These are phyloP conservation scores for Teleiodes luculella DNA, from an alignment of 2,888 invertebrate genomes.

Conservation along the genomic window DNA sequence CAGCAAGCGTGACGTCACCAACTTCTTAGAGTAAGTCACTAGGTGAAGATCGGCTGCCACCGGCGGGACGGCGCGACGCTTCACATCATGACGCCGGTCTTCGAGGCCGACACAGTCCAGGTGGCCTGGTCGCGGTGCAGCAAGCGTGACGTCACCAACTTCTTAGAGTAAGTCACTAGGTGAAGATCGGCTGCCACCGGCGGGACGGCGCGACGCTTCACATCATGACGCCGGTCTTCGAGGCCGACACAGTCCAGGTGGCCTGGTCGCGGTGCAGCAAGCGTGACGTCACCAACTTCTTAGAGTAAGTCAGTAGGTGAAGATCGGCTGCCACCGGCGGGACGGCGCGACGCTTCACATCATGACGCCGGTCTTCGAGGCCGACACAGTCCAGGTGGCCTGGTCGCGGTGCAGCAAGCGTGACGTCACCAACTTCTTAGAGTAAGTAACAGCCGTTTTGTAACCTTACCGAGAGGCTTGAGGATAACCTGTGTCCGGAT, in stretches of 20 bases:
- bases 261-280: too few species aligned
- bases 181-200: not conserved
- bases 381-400: slow-evolving; percentile 88
- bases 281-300: too few species aligned
- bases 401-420: slow-evolving; percentile 95
- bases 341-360: slow-evolving; percentile 88
- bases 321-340: slow-evolving; percentile 89
- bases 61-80: too few species aligned
- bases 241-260: too few species aligned
- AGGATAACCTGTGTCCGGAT: too few species aligned
- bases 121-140: too few species aligned
- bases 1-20: slow-evolving; percentile 91
- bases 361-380: slow-evolving; percentile 93
- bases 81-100: too few species aligned
- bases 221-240: too few species aligned
- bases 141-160: too few species aligned
- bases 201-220: too few species aligned
- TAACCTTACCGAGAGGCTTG: too few species aligned
- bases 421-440: slow-evolving; percentile 93
- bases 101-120: too few species aligned
- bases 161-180: slow-evolving; percentile 87
- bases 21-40: slow-evolving; percentile 91
- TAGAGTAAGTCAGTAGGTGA: slow-evolving; percentile 88
- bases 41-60: not conserved
- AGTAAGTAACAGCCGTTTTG: slow-evolving; percentile 87